Evolutionary conservation across 2,113 vertebrate genomes (phyloP).

Genomic region (Dasyprocta punctata): DNA sequence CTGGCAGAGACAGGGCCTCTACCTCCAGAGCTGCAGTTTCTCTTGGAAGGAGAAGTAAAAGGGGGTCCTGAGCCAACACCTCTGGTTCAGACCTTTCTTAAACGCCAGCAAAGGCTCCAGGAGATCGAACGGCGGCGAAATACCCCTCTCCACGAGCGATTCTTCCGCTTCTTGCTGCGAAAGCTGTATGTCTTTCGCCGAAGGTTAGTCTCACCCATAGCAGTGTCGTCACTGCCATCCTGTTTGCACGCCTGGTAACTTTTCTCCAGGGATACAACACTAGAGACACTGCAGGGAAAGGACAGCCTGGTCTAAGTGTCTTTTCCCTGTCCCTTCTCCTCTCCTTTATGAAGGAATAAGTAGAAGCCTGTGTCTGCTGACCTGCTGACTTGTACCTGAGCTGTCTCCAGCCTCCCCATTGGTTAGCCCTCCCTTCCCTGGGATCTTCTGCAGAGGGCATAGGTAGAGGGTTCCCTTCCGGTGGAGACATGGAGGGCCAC

Average conservation of each 20-base stretch:
- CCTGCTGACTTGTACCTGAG: background rate
- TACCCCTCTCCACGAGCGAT: slow-evolving; percentile 83
- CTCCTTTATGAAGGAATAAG: background rate
- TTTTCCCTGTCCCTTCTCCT: background rate
- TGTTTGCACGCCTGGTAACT: background rate
- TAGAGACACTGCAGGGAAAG: background rate
- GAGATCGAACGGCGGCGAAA: slow-evolving; percentile 89
- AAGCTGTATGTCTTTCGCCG: slow-evolving; percentile 93
- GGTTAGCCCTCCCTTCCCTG: background rate
- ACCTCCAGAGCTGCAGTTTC: slow-evolving; percentile 92
- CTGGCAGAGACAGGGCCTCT: slow-evolving; percentile 90
- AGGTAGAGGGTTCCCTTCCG: background rate
- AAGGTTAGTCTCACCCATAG: slow-evolving; percentile 85
- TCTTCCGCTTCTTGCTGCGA: slow-evolving; percentile 89
- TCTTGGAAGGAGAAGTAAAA: slow-evolving; percentile 85
- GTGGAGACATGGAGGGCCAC: background rate
- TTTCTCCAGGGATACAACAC: background rate
- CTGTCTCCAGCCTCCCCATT: background rate
- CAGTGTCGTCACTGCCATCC: background rate
- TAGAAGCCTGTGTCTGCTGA: background rate
- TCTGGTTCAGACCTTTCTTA: slow-evolving; percentile 90
- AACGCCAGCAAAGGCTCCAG: slow-evolving; percentile 89
- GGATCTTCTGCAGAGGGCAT: background rate
- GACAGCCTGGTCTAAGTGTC: background rate
- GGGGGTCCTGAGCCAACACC: slow-evolving; percentile 83